Conservation (phyloP, 2,888 invertebrate species). For the Phanerotoma sp. region DNA sequence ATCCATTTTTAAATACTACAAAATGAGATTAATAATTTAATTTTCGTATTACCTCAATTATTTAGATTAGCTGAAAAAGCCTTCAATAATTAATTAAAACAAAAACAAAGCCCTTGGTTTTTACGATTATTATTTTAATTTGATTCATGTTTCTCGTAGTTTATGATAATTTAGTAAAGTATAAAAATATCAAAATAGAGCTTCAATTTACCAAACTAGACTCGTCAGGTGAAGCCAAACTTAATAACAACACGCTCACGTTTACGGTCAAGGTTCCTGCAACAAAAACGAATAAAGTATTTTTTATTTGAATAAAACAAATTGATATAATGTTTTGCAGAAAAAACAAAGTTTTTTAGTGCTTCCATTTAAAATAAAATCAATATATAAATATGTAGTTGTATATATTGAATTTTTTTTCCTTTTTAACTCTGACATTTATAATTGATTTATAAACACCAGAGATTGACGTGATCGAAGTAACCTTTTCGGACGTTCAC, state of each 20-base stretch:
- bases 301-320: not conserved
- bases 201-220: slow-evolving; percentile 83
- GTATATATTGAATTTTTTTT: no score
- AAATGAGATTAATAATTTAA: no score
- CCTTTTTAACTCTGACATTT: not conserved
- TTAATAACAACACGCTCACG: slow-evolving; percentile 90
- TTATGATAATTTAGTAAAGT: no score
- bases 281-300: slow-evolving; percentile 51
- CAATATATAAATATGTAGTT: no score
- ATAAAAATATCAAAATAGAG: slow-evolving; percentile 14
- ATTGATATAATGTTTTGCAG: not conserved
- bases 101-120: no score
- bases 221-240: slow-evolving; percentile 94
- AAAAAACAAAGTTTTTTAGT: not conserved
- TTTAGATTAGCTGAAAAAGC: no score
- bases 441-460: not conserved
- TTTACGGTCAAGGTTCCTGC: slow-evolving; percentile 90
- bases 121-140: no score
- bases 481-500: slow-evolving; percentile 7
- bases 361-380: not conserved
- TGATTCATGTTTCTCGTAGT: no score
- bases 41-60: no score
- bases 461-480: slow-evolving; percentile 1
- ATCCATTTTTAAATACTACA: no score
- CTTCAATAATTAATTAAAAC: no score